Conservation (phyloP, 2,888 invertebrate species). For the Papilio gigon region DNA sequence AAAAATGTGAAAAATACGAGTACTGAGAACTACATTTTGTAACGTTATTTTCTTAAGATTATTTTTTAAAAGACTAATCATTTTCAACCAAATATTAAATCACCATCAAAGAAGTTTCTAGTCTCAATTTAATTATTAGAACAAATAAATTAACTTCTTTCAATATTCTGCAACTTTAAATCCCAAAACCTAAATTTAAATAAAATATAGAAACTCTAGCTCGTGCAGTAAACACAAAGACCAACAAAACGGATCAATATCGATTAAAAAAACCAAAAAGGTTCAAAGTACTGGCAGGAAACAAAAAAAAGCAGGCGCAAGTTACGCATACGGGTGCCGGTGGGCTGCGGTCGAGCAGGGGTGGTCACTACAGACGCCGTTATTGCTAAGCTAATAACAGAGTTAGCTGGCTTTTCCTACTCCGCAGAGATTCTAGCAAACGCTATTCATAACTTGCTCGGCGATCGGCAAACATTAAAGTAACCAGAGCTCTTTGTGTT, state of each 20-base stretch:
- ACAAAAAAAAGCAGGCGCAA: constrained; percentile 44
- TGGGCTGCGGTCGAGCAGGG: constrained; percentile 53
- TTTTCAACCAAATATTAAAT: too few relatives aligned
- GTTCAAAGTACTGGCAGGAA: constrained; percentile 19
- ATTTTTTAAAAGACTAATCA: too few relatives aligned
- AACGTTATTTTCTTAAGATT: neutral
- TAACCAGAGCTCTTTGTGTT: neutral
- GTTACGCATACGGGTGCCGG: constrained; percentile 50
- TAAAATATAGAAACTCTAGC: neutral
- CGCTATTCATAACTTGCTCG: constrained; percentile 50
- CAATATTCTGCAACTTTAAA: neutral
- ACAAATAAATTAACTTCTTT: neutral
- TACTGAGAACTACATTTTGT: neutral
- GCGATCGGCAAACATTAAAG: constrained; percentile 54
- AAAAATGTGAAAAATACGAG: constrained; percentile 4
- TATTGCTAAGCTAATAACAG: constrained; percentile 70
- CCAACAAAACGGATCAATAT: constrained; percentile 17
- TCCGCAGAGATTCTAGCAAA: constrained; percentile 57
- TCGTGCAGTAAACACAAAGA: constrained; percentile 1
- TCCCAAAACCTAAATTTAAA: neutral
- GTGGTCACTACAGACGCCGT: constrained; percentile 56
- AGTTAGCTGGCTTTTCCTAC: constrained; percentile 56
- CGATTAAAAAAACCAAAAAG: constrained; percentile 22
- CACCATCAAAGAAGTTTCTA: too few relatives aligned
- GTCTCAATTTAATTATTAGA: neutral